Conservation (phyloP, 2,113 vertebrate genomes). For the Rhynchomys soricoides region DNA sequence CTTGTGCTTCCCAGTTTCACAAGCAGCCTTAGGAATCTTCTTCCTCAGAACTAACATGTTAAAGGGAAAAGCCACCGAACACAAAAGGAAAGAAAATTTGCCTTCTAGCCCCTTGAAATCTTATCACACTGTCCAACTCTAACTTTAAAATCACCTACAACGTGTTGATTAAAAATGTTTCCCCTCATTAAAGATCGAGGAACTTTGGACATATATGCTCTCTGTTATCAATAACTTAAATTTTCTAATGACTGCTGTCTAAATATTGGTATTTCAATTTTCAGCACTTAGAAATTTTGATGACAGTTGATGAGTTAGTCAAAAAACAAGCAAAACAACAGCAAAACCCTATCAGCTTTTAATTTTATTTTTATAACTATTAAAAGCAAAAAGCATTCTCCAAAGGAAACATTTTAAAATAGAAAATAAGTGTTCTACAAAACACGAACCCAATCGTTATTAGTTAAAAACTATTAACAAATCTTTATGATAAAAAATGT, state of each 20-base stretch:
- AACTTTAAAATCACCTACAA: slow-evolving; percentile 1
- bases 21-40: neutral
- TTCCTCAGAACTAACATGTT: neutral
- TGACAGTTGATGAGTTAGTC: neutral
- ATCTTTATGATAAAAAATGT: slow-evolving; percentile 53
- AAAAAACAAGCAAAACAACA: slow-evolving; percentile 18
- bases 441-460: slow-evolving; percentile 21
- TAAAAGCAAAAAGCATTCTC: slow-evolving; percentile 65
- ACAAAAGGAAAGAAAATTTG: slow-evolving; percentile 9
- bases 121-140: neutral
- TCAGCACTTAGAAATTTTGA: slow-evolving; percentile 23
- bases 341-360: slow-evolving; percentile 35
- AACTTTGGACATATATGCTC: neutral
- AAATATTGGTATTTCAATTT: slow-evolving; percentile 37
- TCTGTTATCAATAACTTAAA: slow-evolving; percentile 39
- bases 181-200: slow-evolving; percentile 35
- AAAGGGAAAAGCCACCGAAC: neutral
- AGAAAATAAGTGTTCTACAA: slow-evolving; percentile 47
- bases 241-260: slow-evolving; percentile 44
- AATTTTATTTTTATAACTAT: slow-evolving; percentile 51
- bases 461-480: slow-evolving; percentile 42
- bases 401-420: slow-evolving; percentile 35
- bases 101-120: slow-evolving; percentile 34
- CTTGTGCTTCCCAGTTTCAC: neutral
- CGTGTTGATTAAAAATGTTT: slow-evolving; percentile 39